These are phyloP conservation scores for Nerophis ophidion DNA, from an alignment of 2,113 vertebrate genomes.

Conservation along the genomic window DNA sequence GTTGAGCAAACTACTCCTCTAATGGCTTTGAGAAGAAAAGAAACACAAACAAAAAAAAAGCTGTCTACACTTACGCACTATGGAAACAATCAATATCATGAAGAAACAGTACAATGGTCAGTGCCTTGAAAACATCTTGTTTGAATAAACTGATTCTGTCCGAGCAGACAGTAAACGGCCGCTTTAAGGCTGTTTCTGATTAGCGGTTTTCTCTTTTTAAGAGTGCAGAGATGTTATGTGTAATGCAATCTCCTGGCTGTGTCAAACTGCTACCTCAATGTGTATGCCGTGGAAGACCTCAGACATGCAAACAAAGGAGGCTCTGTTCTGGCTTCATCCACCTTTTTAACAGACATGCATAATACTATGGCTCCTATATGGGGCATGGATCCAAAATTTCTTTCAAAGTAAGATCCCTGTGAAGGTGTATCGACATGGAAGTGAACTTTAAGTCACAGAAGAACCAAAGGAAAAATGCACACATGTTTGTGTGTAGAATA, in stretches of 20 bases:
- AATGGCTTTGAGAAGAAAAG: constrained; percentile 33
- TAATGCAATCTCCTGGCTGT: constrained; percentile 63
- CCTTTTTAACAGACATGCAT: constrained; percentile 54
- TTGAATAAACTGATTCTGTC: constrained; percentile 56
- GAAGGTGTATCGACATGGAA: constrained; percentile 3
- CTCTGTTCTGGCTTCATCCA: constrained; percentile 60
- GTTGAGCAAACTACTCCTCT: constrained; percentile 29
- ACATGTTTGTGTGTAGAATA: neutral
- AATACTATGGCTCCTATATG: constrained; percentile 34
- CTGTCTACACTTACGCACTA: constrained; percentile 36
- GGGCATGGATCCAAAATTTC: constrained; percentile 27
- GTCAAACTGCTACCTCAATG: constrained; percentile 59
- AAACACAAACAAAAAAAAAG: constrained; percentile 36
- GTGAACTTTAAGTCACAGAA: neutral
- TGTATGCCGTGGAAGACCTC: constrained; percentile 49
- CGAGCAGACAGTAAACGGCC: constrained; percentile 44
- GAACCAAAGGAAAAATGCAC: neutral
- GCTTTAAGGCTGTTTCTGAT: constrained; percentile 64
- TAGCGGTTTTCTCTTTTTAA: constrained; percentile 60
- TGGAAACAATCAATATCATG: constrained; percentile 48
- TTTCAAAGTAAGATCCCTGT: constrained; percentile 19
- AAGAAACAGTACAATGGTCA: constrained; percentile 40
- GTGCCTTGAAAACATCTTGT: constrained; percentile 50
- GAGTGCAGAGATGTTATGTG: constrained; percentile 65
- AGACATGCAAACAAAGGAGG: constrained; percentile 61